phyloP scores from a whole-genome alignment of 2,113 vertebrate species.

The Megaleporinus macrocephalus region DNA sequence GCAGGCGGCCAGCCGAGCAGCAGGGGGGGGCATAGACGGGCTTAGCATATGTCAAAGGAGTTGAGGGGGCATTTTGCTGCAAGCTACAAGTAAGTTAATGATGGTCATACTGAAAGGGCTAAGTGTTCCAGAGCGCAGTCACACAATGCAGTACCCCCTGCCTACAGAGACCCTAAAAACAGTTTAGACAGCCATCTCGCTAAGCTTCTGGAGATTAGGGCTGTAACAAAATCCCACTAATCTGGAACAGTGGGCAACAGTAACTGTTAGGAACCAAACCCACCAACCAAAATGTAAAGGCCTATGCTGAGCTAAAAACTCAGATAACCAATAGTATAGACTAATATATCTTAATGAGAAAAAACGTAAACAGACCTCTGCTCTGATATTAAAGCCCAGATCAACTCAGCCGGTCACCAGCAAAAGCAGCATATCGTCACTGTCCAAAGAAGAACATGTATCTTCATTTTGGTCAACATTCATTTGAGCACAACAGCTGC shows the following conservation, averaged over 20 bases:
- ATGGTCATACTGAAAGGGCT: slow-evolving; percentile 34
- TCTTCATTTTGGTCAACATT: no score
- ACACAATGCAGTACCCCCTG: slow-evolving; percentile 23
- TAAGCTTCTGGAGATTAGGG: not conserved
- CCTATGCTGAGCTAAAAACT: no score
- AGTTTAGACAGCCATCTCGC: slow-evolving; percentile 4
- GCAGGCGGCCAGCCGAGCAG: slow-evolving; percentile 59
- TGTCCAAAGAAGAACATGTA: no score
- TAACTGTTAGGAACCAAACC: not conserved
- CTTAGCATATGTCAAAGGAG: slow-evolving; percentile 66
- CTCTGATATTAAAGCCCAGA: no score
- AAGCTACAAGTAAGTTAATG: slow-evolving; percentile 56
- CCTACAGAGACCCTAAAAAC: slow-evolving; percentile 57
- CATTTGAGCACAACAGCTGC: no score
- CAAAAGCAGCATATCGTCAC: no score
- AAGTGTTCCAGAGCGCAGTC: slow-evolving; percentile 27
- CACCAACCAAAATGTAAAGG: no score
- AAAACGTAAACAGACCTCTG: no score
- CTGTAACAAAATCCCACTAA: not conserved
- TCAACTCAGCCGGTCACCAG: no score
- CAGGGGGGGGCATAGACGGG: slow-evolving; percentile 44
- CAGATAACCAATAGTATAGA: no score
- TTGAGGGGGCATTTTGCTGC: slow-evolving; percentile 17
- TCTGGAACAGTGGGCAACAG: not conserved
- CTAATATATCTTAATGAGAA: no score